Evolutionary conservation across 2,113 vertebrate species (phyloP).

Genomic region (Acanthochromis polyacanthus): DNA sequence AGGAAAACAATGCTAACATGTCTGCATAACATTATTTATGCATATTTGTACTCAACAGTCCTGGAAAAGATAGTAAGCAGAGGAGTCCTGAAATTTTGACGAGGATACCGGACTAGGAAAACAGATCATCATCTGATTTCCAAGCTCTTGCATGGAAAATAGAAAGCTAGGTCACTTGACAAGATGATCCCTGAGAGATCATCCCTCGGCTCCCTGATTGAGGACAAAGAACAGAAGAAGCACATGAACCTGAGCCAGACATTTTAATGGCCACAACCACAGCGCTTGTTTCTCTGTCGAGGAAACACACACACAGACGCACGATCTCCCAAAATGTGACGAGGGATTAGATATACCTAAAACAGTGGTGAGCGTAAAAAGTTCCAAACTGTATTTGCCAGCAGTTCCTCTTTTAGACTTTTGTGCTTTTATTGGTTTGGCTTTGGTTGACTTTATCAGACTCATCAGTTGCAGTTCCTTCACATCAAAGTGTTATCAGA

Average conservation of each 20-base stretch:
- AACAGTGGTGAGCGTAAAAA: slow-evolving; percentile 35
- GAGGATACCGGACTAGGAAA: slow-evolving; percentile 10
- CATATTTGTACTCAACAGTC: neutral
- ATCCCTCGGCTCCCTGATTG: slow-evolving; percentile 14
- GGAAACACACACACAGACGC: slow-evolving; percentile 38
- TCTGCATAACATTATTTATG: neutral
- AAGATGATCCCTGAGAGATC: slow-evolving; percentile 51
- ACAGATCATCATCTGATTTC: slow-evolving; percentile 22
- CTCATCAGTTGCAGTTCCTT: slow-evolving; percentile 2
- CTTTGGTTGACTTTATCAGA: slow-evolving; percentile 32
- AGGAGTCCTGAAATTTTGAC: neutral
- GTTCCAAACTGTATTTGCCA: slow-evolving; percentile 51
- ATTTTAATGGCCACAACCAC: slow-evolving; percentile 56
- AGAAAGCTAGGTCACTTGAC: slow-evolving; percentile 40
- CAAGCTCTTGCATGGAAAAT: slow-evolving; percentile 46
- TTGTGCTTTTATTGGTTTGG: neutral
- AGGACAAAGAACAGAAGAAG: slow-evolving; percentile 58
- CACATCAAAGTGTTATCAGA: neutral
- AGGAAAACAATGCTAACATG: slow-evolving; percentile 1
- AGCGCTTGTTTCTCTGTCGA: slow-evolving; percentile 55
- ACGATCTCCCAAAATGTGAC: slow-evolving; percentile 26
- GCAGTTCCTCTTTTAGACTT: slow-evolving; percentile 39
- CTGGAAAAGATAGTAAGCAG: neutral
- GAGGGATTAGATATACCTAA: slow-evolving; percentile 46
- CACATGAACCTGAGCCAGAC: slow-evolving; percentile 53